phyloP scores from a whole-genome alignment of 2,797 vertebrate genomes.

The Cossypha dichroa region DNA sequence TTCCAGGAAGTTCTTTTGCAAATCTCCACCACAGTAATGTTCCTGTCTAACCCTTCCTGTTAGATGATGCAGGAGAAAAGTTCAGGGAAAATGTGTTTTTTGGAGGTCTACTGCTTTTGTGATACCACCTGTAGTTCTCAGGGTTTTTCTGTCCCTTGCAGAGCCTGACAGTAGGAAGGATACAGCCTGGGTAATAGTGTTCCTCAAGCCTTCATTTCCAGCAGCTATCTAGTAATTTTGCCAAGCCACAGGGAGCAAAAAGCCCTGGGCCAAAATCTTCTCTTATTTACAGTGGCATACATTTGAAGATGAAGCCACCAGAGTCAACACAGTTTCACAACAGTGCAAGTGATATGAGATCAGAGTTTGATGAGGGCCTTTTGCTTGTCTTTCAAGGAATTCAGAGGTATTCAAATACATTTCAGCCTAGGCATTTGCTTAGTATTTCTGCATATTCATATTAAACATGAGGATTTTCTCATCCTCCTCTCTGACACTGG shows the following conservation, averaged over 20 bases:
- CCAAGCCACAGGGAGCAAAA: background rate
- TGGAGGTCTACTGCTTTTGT: background rate
- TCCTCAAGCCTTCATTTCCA: background rate
- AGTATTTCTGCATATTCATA: background rate
- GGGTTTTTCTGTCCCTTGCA: background rate
- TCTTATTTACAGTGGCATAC: background rate
- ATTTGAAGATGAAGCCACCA: background rate
- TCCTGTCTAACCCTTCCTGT: background rate
- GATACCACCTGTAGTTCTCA: background rate
- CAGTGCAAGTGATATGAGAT: background rate
- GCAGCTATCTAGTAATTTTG: background rate
- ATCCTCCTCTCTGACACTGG: background rate
- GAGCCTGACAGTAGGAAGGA: background rate
- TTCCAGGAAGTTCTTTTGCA: background rate
- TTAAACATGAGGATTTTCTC: background rate
- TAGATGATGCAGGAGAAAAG: background rate
- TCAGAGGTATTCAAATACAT: background rate
- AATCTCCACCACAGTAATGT: background rate
- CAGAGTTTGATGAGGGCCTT: background rate
- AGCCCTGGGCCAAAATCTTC: background rate
- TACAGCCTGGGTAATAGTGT: background rate
- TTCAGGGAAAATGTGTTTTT: background rate
- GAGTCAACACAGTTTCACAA: background rate
- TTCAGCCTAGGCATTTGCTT: background rate
- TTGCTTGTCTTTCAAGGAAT: background rate